These are phyloP conservation scores for Martes flavigula DNA, from an alignment of 2,797 vertebrate species.

Conservation along the genomic window DNA sequence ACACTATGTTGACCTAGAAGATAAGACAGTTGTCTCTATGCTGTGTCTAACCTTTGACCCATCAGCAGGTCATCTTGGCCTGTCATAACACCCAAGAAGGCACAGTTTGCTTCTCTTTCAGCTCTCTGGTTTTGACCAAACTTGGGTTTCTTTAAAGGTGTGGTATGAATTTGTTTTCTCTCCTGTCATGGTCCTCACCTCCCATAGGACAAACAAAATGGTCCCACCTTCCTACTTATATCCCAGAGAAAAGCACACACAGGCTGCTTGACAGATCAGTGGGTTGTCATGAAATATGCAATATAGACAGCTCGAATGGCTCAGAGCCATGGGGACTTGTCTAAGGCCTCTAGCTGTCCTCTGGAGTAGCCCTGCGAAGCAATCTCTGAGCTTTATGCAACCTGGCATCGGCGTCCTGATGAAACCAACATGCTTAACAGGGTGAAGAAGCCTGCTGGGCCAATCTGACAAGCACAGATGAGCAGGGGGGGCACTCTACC, in stretches of 20 bases:
- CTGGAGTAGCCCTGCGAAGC: background rate
- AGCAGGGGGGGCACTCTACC: background rate
- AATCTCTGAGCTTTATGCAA: background rate
- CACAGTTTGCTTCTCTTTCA: background rate
- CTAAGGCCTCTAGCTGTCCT: background rate
- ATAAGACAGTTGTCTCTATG: background rate
- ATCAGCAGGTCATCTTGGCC: background rate
- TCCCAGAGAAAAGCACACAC: background rate
- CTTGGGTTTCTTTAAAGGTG: background rate
- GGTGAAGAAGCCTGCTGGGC: fast-evolving
- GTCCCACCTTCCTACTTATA: background rate
- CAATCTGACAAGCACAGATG: background rate
- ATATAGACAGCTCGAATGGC: background rate
- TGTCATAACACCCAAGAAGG: background rate
- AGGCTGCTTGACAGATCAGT: background rate
- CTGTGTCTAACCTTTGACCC: background rate
- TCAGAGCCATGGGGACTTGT: no score
- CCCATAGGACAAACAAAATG: background rate
- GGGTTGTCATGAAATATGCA: background rate
- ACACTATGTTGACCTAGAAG: background rate
- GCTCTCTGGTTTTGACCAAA: background rate
- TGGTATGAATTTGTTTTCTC: background rate
- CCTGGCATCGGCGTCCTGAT: background rate
- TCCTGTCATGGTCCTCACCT: background rate
- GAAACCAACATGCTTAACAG: background rate